Conservation (phyloP, 2,113 vertebrate species). For the Lycaon pictus region DNA sequence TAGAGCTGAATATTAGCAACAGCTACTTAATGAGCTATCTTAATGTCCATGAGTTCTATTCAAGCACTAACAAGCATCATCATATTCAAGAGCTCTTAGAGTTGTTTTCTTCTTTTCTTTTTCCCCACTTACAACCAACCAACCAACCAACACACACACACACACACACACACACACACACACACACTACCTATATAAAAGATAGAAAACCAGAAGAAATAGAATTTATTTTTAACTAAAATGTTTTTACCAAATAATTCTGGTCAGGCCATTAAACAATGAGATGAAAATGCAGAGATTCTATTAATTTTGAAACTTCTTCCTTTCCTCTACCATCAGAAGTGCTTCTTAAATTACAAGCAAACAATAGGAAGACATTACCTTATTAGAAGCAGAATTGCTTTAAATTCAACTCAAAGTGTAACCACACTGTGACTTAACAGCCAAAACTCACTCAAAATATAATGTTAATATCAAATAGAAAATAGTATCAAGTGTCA, state of each 20-base stretch:
- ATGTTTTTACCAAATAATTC: neutral
- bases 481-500: slow-evolving; percentile 90
- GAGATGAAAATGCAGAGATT: neutral
- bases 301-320: neutral
- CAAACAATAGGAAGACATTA: neutral
- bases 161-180: neutral
- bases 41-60: neutral
- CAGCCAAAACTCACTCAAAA: slow-evolving; percentile 93
- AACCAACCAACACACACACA: neutral
- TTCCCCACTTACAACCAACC: neutral
- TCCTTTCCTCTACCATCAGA: neutral
- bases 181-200: neutral
- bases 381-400: neutral
- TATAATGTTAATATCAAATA: slow-evolving; percentile 93
- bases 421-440: slow-evolving; percentile 83
- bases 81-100: neutral
- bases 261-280: neutral
- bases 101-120: neutral
- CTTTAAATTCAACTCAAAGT: neutral
- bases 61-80: neutral
- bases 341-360: neutral
- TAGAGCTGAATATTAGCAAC: neutral
- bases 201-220: neutral
- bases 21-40: neutral
- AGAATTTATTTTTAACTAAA: neutral